Evolutionary conservation across 2,797 vertebrate genomes (phyloP).

Genomic region (Molossus molossus): DNA sequence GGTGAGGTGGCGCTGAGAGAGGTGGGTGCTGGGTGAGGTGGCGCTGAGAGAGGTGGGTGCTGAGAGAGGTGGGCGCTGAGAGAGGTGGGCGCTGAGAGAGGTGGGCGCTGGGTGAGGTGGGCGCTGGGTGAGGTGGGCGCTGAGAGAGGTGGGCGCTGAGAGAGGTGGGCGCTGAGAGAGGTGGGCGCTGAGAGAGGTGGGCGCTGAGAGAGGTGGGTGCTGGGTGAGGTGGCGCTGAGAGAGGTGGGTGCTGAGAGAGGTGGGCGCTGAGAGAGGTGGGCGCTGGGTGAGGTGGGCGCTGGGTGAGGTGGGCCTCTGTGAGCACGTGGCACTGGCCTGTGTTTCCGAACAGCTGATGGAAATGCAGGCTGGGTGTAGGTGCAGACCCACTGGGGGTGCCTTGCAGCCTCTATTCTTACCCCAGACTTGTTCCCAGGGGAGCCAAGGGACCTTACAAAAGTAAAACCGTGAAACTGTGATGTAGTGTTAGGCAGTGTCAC

Average conservation of each 20-base stretch:
- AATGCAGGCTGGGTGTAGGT: accelerated
- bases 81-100: too few relatives aligned
- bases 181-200: too few relatives aligned
- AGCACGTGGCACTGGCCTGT: accelerated
- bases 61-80: too few relatives aligned
- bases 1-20: accelerated
- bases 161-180: too few relatives aligned
- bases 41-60: accelerated
- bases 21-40: accelerated
- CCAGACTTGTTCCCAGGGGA: background rate
- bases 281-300: too few relatives aligned
- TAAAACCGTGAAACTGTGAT: background rate
- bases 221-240: too few relatives aligned
- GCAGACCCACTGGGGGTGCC: background rate
- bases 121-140: too few relatives aligned
- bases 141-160: too few relatives aligned
- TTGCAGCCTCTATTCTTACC: background rate
- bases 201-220: too few relatives aligned
- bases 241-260: too few relatives aligned
- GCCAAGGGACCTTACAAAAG: background rate
- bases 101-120: too few relatives aligned
- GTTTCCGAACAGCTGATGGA: accelerated
- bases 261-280: too few relatives aligned
- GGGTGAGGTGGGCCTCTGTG: accelerated
- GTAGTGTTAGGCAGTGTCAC: background rate